Base-by-base conservation (phyloP, 1,140 invertebrate species). In the Lepidotrigona ventralis region DNA sequence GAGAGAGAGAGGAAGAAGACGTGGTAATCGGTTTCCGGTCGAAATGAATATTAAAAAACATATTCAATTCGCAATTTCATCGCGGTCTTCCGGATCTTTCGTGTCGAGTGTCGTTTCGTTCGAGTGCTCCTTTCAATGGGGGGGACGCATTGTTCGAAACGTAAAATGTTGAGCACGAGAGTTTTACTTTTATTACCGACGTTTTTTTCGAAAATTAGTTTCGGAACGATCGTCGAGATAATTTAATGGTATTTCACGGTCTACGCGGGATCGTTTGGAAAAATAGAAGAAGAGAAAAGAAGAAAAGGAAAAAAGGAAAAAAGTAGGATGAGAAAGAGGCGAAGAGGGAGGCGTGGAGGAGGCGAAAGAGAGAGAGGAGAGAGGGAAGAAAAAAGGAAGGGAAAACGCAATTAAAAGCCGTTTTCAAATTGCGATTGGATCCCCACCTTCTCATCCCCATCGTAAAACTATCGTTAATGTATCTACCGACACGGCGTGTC, bases 141-240 rank as follows among this genome's bases (percentile, higher is more conserved):
- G 64, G 63, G 53, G 54, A 60, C 68, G 78, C 78, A 72, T 79
- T 79, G 78, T 79, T 79, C 66, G 54, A 46, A 79, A 71, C 68
- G 78, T 79, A 71, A 71, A 79, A 79, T 71, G 77, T 70, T 70
- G 78, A 79, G 78, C 78, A 60, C 68, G 54, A 51, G 78, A 71
- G 78, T 79, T 79, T 79, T 70, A 70, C 77, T 79, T 79, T 70
- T 79, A 79, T 79, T 79, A 79, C 66, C 66, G 66, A 70, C 77
- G 78, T 72, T 72, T 71, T 70, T 78, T 79, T 72, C 53, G 68
- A 79, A 33, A 79, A 79, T 79, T 79, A 79, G 78, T 79, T 79
- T 79, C 66, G 77, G 53, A 79, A 71, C 77, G 77, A 70, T 70
- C 66, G 66, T 79, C 77, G 77, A 79, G 77, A 79, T 79, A 79